Conservation (phyloP, 1,140 invertebrate genomes). For the Anastrepha obliqua region DNA sequence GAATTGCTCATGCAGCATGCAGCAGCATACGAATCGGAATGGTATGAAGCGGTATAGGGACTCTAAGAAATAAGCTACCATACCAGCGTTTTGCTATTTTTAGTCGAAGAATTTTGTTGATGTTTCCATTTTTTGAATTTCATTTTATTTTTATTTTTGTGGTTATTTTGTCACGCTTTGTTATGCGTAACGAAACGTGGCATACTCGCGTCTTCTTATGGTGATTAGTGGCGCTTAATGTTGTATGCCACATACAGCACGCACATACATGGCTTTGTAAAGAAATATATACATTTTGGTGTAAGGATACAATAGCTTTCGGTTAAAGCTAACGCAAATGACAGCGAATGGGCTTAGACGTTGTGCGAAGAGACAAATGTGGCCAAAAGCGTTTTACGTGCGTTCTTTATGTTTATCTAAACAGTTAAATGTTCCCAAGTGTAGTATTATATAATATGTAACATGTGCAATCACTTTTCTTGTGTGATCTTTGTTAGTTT, state of each 20-base stretch:
- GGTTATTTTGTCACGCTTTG: neutral
- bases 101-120: neutral
- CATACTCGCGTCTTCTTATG: slow-evolving; percentile 15
- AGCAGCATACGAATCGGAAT: neutral
- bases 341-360: neutral
- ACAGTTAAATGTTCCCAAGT: neutral
- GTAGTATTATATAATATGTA: no score
- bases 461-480: no score
- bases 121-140: neutral
- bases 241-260: neutral
- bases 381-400: neutral
- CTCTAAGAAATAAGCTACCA: neutral
- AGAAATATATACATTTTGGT: neutral
- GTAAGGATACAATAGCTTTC: neutral
- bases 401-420: neutral
- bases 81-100: neutral
- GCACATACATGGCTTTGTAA: neutral
- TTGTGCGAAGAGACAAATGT: slow-evolving; percentile 19
- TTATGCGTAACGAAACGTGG: slow-evolving; percentile 45
- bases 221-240: slow-evolving; percentile 49
- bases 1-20: slow-evolving; percentile 5
- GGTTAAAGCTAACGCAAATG: neutral
- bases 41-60: neutral
- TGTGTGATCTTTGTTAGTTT: no score
- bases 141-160: neutral